Base-by-base conservation (phyloP, 2,797 vertebrate species). In the Rhincodon typus region DNA sequence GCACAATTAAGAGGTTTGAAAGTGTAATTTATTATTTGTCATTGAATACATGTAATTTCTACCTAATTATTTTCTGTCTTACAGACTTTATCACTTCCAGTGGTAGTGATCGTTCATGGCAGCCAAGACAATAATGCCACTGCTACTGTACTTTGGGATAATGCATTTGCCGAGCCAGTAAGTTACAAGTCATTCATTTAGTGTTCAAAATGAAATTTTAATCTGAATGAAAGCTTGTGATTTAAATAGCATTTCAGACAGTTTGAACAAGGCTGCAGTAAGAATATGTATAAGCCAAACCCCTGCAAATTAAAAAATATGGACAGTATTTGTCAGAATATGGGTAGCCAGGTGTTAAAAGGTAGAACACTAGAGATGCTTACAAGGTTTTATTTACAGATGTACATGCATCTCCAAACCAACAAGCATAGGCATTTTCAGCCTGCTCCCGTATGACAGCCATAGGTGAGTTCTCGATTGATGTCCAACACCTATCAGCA, bases 101-200 rank as follows among this genome's bases (percentile, higher is more conserved):
- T 99, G 96, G 99, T 99, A 46, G 99, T 99, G 96, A 99, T 99
- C 0, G 99, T 99, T 70, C 99, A 99, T 0, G 99, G 99, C 67
- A 99, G 99, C 97, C 99, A 99, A 97, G 99, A 99, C 98, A 99
- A 99, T 97, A 99, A 99, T 0, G 99, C 99, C 4, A 99, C 99
- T 0, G 99, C 99, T 91, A 99, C 99, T 0, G 99, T 99, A 90
- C 97, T 99, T 69, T 99, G 99, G 99, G 99, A 99, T 97, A 99
- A 99, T 0, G 99, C 99, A 88, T 99, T 99, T 50, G 99, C 99
- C 0, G 99, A 99, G 96, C 98, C 98, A 0, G 99, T 99, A 97
- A 98, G 98, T 98, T 96, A 17, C 21, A 17, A 95, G 50, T 15
- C 0, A 50, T 0, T 66, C 0, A 25, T 93, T 7, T 90, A 42